Evolutionary conservation across 2,888 invertebrate genomes (phyloP).

Genomic region (Luperina nickerlii): DNA sequence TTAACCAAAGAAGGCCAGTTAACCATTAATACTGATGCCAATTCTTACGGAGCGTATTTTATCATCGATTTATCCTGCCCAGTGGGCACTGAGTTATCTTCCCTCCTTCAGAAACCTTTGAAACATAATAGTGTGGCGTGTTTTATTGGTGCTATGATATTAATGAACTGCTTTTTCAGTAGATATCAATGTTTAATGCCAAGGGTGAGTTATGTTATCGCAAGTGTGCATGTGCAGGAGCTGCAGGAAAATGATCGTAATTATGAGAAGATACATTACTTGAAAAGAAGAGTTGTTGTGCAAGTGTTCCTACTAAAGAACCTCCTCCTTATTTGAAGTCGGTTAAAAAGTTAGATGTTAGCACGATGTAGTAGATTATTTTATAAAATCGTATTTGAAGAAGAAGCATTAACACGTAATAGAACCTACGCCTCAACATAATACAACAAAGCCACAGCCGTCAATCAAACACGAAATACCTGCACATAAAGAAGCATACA

Average conservation of each 20-base stretch:
- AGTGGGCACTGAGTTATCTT: slow-evolving; percentile 79
- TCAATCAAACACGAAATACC: slow-evolving; percentile 39
- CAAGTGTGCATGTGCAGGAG: neutral
- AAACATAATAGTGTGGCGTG: slow-evolving; percentile 77
- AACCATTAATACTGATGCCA: slow-evolving; percentile 72
- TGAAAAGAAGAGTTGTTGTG: neutral
- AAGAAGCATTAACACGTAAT: neutral
- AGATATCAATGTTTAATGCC: slow-evolving; percentile 46
- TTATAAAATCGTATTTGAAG: neutral
- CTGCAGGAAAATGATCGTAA: neutral
- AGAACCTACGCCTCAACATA: neutral
- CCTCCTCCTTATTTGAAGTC: no score
- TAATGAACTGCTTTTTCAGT: slow-evolving; percentile 64
- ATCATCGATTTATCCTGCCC: slow-evolving; percentile 79
- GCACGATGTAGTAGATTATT: neutral
- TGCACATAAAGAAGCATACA: slow-evolving; percentile 39
- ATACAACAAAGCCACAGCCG: slow-evolving; percentile 21
- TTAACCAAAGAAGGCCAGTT: slow-evolving; percentile 79
- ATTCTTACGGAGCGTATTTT: slow-evolving; percentile 79
- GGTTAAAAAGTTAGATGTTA: neutral
- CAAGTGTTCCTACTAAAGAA: neutral
- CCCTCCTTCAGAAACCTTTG: slow-evolving; percentile 77
- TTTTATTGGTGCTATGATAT: slow-evolving; percentile 74
- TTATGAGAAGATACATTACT: neutral
- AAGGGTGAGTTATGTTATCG: slow-evolving; percentile 10